Conservation (phyloP, 2,797 vertebrate species). For the Hippoglossus hippoglossus region DNA sequence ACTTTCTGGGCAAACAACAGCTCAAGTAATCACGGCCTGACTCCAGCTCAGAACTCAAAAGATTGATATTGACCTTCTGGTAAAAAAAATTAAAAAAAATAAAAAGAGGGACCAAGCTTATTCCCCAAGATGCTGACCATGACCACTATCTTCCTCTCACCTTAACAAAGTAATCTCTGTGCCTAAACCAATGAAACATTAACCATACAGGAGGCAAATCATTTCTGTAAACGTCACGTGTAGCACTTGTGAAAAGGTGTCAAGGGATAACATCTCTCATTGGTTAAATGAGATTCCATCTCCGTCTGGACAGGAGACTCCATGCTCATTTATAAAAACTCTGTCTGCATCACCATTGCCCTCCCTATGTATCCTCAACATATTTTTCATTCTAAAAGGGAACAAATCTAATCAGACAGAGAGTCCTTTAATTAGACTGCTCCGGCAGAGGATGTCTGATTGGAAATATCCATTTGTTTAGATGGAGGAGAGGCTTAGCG, state of each 20-base stretch:
- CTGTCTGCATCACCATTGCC: slow-evolving; percentile 35
- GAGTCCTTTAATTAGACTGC: slow-evolving; percentile 47
- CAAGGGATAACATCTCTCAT: slow-evolving; percentile 27
- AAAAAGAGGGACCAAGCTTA: too few species aligned
- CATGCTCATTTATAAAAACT: slow-evolving; percentile 10
- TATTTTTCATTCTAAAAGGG: slow-evolving; percentile 45
- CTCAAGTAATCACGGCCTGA: too few species aligned
- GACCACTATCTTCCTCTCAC: too few species aligned
- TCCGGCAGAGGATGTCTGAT: slow-evolving; percentile 51
- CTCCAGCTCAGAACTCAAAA: too few species aligned
- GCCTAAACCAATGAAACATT: too few species aligned
- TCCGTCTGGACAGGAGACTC: background rate
- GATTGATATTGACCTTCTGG: too few species aligned
- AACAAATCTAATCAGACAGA: slow-evolving; percentile 50
- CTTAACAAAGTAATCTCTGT: too few species aligned
- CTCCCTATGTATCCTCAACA: slow-evolving; percentile 34
- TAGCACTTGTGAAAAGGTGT: background rate
- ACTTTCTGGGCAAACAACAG: too few species aligned
- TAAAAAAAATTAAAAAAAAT: too few species aligned
- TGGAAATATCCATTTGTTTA: slow-evolving; percentile 59
- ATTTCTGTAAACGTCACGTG: too few species aligned
- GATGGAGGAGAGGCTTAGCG: slow-evolving; percentile 30
- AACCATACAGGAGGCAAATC: too few species aligned
- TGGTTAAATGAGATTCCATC: slow-evolving; percentile 8
- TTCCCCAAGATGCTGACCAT: too few species aligned